phyloP scores from a whole-genome alignment of 2,113 vertebrate genomes.

The Heteronetta atricapilla region DNA sequence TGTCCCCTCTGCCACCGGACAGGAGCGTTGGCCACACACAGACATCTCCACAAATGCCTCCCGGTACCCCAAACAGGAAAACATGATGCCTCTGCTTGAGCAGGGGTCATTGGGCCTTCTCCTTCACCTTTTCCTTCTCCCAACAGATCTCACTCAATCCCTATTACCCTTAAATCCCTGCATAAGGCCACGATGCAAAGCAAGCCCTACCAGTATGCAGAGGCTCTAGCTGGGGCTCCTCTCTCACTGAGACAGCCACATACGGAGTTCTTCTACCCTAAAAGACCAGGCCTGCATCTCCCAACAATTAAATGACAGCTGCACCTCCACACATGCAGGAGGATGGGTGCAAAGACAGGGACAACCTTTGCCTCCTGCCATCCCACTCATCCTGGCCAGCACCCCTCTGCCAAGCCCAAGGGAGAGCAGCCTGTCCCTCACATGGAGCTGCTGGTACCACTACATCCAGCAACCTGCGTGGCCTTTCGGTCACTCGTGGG shows the following conservation, averaged over 20 bases:
- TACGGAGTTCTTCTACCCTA: neutral
- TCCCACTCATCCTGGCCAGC: accelerated
- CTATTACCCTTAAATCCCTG: neutral
- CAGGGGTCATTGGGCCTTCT: no score
- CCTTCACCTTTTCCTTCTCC: neutral
- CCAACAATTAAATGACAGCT: neutral
- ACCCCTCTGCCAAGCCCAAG: accelerated
- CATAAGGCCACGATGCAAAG: accelerated
- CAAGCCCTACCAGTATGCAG: accelerated
- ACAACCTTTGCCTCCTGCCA: accelerated
- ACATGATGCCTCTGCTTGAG: neutral
- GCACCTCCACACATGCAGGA: accelerated
- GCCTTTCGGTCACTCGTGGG: accelerated
- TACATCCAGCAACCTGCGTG: neutral
- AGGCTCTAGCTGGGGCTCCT: neutral
- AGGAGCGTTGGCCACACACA: accelerated
- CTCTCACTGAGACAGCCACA: neutral
- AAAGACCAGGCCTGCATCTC: accelerated
- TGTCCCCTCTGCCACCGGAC: accelerated
- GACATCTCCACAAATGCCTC: accelerated
- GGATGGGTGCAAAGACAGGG: neutral
- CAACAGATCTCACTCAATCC: accelerated
- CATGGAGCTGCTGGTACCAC: neutral
- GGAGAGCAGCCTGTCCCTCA: accelerated
- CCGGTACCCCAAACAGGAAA: accelerated